These are phyloP conservation scores for Labia minor DNA, from an alignment of 2,888 invertebrate genomes.

Conservation along the genomic window DNA sequence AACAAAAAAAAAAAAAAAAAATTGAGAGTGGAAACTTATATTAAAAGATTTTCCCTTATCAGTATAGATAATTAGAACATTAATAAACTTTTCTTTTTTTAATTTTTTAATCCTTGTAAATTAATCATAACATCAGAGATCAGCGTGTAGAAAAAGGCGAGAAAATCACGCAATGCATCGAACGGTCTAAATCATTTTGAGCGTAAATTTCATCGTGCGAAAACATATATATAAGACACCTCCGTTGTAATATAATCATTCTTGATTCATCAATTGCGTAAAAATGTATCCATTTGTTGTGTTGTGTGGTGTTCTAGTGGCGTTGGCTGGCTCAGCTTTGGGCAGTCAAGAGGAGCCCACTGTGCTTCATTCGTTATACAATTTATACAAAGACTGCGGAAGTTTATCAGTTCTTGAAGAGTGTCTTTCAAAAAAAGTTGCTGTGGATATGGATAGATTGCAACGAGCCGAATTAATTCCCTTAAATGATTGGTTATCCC, in stretches of 20 bases:
- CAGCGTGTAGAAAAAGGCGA: neutral
- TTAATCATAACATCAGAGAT: neutral
- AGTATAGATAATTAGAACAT: too few relatives aligned
- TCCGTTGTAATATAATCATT: neutral
- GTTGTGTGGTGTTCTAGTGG: neutral
- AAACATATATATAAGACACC: neutral
- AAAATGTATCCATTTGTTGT: neutral
- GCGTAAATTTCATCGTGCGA: neutral
- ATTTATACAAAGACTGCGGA: neutral
- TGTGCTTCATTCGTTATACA: neutral
- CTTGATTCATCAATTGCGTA: neutral
- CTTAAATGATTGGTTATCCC: neutral
- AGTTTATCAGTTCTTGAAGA: neutral
- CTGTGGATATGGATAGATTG: neutral
- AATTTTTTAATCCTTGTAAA: neutral
- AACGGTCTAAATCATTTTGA: neutral
- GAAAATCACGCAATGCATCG: neutral
- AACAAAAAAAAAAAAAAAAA: too few relatives aligned
- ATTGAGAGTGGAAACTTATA: too few relatives aligned
- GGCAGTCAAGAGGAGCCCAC: neutral
- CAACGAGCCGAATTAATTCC: neutral
- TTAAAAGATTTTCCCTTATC: too few relatives aligned
- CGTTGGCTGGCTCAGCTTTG: neutral
- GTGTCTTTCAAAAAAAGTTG: neutral
- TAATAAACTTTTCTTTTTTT: neutral